Evolutionary conservation across 2,113 vertebrate genomes (phyloP).

Genomic region (Cyrtonyx montezumae): DNA sequence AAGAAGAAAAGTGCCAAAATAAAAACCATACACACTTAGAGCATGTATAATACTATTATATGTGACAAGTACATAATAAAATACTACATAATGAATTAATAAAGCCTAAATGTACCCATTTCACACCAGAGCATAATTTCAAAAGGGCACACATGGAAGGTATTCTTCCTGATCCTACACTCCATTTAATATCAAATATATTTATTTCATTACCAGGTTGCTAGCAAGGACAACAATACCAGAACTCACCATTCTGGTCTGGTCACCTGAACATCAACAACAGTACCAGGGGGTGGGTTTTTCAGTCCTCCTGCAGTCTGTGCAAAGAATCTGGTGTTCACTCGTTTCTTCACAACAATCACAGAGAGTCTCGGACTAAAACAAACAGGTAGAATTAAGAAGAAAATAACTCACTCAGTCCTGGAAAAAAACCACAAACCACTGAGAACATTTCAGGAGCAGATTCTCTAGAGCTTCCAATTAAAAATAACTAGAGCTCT

Average conservation of each 20-base stretch:
- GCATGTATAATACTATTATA: background rate
- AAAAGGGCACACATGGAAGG: accelerated
- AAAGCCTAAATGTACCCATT: background rate
- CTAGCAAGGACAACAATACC: background rate
- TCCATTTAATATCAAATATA: accelerated
- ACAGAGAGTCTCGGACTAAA: conserved; percentile 89
- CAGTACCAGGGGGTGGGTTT: conserved; percentile 93
- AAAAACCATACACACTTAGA: background rate
- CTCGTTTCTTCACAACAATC: conserved; percentile 94
- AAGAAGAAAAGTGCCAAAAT: background rate
- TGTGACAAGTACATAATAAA: background rate
- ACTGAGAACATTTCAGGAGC: background rate
- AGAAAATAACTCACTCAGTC: background rate
- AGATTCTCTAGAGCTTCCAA: background rate
- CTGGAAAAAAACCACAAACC: accelerated
- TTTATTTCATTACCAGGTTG: background rate
- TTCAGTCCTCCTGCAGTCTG: conserved; percentile 70
- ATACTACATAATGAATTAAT: background rate
- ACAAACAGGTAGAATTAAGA: background rate
- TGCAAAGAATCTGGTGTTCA: conserved; percentile 87
- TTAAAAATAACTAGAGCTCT: background rate
- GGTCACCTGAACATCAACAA: conserved; percentile 90
- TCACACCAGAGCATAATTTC: background rate
- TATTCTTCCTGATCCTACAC: background rate
- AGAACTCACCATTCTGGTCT: conserved; percentile 91